Base-by-base conservation (phyloP, 2,888 invertebrate species). In the Ypsolopha scabrella region DNA sequence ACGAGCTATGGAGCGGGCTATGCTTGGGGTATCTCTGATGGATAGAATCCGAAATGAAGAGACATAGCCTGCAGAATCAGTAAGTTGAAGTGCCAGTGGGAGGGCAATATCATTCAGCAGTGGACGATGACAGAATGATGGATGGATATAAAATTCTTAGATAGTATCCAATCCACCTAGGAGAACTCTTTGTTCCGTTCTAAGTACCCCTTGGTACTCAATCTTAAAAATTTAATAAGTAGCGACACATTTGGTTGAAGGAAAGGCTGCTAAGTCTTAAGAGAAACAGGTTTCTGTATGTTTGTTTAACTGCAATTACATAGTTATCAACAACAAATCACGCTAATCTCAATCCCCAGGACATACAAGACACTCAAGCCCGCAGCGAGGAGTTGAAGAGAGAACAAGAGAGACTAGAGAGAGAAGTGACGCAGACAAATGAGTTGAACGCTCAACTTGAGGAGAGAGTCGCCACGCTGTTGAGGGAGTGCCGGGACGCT, bases 391-490 rank as follows among this genome's bases (percentile, higher is more conserved):
- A 68, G 7, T 54, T 85, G 43, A 58, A 65, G 41, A 66, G 64
- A 7, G 85, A 86, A 51, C 75, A 82, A 51, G 67, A 62, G 14
- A 66, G 70, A 0, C 58, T 87, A 39, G 70, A 78, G 51, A 60
- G 62, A 1, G 77, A 81, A 11, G 58, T 77, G 8, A 57, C 62
- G 0, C 70, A 72, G 41, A 73, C 73, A 6, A 61, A 55, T 54
- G 56, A 63, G 0, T 55, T 64, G 35, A 85, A 80, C 62, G 52
- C 65, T 0, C 70, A 75, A 51, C 59, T 85, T 2, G 86, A 87
- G 57, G 80, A 83, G 51, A 67, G 69, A 24, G 70, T 87, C 3
- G 81, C 82, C 0, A 57, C 68, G 1, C 58, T 87, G 48, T 62
- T 85, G 56, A 58, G 65, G 4, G 80, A 87, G 55, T 69, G 70